Base-by-base conservation (phyloP, 2,113 vertebrate genomes). In the Antechinus flavipes region DNA sequence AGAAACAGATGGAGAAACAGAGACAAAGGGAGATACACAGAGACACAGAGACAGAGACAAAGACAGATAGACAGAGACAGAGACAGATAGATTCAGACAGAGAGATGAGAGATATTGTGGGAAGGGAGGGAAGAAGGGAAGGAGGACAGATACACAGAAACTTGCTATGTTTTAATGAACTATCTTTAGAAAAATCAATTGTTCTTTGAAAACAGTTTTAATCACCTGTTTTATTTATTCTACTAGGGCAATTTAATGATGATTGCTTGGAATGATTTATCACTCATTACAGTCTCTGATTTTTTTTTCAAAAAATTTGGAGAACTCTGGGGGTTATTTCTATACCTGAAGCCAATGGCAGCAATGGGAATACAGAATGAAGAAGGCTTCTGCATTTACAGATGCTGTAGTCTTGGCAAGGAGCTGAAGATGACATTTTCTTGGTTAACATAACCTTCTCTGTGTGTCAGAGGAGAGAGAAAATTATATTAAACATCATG, bases 401-500 rank as follows among this genome's bases (percentile, higher is more conserved):
- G 94, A 90, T 95, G 56, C 93, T 93, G 95, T 7, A 91, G 53
- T 68, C 91, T 97, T 91, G 22, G 0, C 50, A 93, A 56, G 89
- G 54, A 96, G 50, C 93, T 23, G 50, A 95, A 90, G 93, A 94
- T 93, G 96, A 93, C 94, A 27, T 89, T 90, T 94, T 76, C 47
- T 92, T 94, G 97, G 90, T 96, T 94, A 95, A 42, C 0, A 3
- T 93, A 94, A 94, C 84, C 58, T 89, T 9, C 54, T 8, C 94
- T 94, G 9, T 35, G 8, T 35, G 24, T 76, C 94, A 93, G 92
- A 92, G 95, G 95, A 49, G 97, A 58, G 93, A 97, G 95, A 96
- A 90, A 98, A 95, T 95, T 84, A 84, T 84, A 84, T 84, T 93
- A 97, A 96, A 92, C 90, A 95, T 94, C 91, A 84, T 96, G 0